phyloP scores from a whole-genome alignment of 2,113 vertebrate species.

The Macrotis lagotis region DNA sequence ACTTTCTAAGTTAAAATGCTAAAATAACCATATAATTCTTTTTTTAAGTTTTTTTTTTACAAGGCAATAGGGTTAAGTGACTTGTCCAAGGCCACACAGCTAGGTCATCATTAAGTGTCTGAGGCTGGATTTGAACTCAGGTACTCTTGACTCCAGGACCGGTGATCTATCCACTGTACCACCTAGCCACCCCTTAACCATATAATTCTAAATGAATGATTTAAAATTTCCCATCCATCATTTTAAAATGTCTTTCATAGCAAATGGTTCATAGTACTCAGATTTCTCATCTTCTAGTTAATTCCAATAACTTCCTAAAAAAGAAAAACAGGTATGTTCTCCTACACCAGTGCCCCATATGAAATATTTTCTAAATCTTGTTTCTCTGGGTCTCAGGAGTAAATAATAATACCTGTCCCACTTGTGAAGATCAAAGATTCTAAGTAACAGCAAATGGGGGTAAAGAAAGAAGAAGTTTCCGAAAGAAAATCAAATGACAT shows the following conservation, averaged over 20 bases:
- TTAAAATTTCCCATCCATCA: no score
- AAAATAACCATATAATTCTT: no score
- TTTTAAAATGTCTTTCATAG: neutral
- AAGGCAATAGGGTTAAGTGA: no score
- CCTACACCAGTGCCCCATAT: constrained; percentile 43
- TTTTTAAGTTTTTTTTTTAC: no score
- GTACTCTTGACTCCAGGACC: no score
- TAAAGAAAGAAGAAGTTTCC: constrained; percentile 64
- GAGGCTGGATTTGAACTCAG: no score
- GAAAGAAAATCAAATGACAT: constrained; percentile 65
- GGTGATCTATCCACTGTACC: no score
- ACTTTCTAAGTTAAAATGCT: neutral
- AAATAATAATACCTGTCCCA: constrained; percentile 76
- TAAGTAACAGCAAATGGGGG: constrained; percentile 53
- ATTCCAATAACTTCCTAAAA: neutral
- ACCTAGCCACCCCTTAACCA: no score
- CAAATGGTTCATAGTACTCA: neutral
- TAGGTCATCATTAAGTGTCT: no score
- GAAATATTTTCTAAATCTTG: constrained; percentile 70
- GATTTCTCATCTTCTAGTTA: neutral
- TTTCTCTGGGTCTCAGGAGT: constrained; percentile 56
- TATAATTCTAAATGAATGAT: neutral
- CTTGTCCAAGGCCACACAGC: no score
- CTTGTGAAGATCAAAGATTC: constrained; percentile 74
- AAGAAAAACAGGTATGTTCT: constrained; percentile 56